phyloP scores from a whole-genome alignment of 1,140 invertebrate genomes.

The Anagrus nilaparvatae region DNA sequence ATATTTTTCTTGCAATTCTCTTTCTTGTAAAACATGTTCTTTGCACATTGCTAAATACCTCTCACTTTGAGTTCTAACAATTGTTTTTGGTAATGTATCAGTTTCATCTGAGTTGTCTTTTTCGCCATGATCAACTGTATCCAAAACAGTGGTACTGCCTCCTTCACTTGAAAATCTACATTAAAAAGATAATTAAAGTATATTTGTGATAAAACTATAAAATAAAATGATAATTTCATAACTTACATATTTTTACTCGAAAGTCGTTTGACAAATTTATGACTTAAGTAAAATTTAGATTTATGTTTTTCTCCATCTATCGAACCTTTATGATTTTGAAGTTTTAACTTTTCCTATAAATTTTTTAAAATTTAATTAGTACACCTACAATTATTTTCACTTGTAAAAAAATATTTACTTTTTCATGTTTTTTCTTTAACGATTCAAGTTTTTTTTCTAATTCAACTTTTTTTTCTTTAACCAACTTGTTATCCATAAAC shows the following conservation, averaged over 20 bases:
- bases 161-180: slow-evolving; percentile 34
- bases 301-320: slow-evolving; percentile 50
- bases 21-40: slow-evolving; percentile 64
- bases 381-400: background rate
- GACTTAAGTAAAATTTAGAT: slow-evolving; percentile 62
- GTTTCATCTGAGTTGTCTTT: slow-evolving; percentile 39
- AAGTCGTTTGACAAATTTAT: slow-evolving; percentile 65
- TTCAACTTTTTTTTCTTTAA: slow-evolving; percentile 71
- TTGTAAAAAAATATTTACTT: slow-evolving; percentile 38
- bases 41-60: slow-evolving; percentile 52
- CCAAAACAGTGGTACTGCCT: slow-evolving; percentile 26
- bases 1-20: slow-evolving; percentile 74
- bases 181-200: slow-evolving; percentile 10
- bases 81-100: slow-evolving; percentile 26
- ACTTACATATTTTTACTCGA: slow-evolving; percentile 77
- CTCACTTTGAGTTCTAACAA: slow-evolving; percentile 57
- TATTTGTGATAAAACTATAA: too few species aligned
- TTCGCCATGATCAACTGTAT: slow-evolving; percentile 35
- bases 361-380: slow-evolving; percentile 1
- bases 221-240: too few species aligned
- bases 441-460: slow-evolving; percentile 80
- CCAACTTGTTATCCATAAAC: slow-evolving; percentile 68
- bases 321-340: slow-evolving; percentile 48
- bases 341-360: slow-evolving; percentile 46
- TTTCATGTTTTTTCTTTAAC: slow-evolving; percentile 77